A percentile compares a stretch with the other conserved stretches of the same genome.
phyloP scores from a whole-genome alignment of 2,888 invertebrate species.

The Tachina lurida region DNA sequence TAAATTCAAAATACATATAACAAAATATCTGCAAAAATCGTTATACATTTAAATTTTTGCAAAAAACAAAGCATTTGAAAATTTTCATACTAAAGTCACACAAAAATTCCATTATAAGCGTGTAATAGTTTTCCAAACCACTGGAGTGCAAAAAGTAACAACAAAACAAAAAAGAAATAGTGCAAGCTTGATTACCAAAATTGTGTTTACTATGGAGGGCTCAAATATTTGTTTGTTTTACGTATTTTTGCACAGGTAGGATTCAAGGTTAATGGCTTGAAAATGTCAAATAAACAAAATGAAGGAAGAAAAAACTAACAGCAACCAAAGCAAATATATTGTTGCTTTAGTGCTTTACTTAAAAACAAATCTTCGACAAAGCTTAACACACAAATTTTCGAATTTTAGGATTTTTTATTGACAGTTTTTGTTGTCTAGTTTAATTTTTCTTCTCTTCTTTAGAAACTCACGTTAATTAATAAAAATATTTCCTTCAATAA shows the following conservation, averaged over 20 bases:
- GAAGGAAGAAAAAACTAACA: neutral
- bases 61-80: slow-evolving; percentile 27
- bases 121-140: slow-evolving; percentile 64
- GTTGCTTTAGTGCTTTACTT: slow-evolving; percentile 9
- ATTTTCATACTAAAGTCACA: slow-evolving; percentile 6
- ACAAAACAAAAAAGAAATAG: neutral
- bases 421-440: no score
- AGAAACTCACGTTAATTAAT: no score
- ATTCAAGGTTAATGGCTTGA: slow-evolving; percentile 46
- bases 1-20: neutral
- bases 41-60: neutral
- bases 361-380: neutral
- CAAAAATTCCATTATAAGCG: slow-evolving; percentile 31
- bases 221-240: neutral
- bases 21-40: neutral
- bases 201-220: neutral
- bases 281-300: slow-evolving; percentile 10
- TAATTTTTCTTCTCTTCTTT: no score
- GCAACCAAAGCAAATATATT: neutral
- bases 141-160: slow-evolving; percentile 58
- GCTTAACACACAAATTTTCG: neutral
- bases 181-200: slow-evolving; percentile 44
- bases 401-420: neutral
- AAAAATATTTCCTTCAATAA: no score
- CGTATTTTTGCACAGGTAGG: neutral